Evolutionary conservation across 2,113 vertebrate species (phyloP).

Genomic region (Pandion haliaetus): DNA sequence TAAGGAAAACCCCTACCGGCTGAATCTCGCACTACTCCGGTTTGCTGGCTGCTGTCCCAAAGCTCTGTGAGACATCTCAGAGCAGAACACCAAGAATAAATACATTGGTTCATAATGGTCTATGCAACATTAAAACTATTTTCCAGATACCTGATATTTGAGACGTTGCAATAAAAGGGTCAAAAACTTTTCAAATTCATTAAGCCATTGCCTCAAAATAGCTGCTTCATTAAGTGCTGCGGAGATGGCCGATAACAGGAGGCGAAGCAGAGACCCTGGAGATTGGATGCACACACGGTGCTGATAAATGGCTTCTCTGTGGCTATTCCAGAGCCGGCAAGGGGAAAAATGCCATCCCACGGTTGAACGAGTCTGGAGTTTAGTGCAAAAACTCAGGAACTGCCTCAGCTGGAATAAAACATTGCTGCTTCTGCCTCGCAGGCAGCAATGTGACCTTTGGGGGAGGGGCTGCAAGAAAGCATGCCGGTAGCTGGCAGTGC

Average conservation of each 20-base stretch:
- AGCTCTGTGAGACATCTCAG: background rate
- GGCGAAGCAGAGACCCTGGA: background rate
- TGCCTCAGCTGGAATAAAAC: background rate
- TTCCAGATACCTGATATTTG: background rate
- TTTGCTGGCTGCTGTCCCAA: background rate
- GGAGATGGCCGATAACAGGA: background rate
- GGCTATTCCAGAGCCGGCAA: background rate
- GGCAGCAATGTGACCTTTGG: background rate
- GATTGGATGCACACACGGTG: background rate
- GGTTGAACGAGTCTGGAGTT: background rate
- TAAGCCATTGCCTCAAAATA: background rate
- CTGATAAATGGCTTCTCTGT: conserved; percentile 11
- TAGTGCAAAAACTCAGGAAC: background rate
- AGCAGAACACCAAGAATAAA: background rate
- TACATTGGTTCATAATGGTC: background rate
- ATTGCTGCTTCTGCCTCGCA: background rate
- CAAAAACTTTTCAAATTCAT: conserved; percentile 1
- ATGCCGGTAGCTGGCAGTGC: background rate
- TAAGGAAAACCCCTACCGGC: background rate
- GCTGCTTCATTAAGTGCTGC: background rate
- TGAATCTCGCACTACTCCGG: background rate
- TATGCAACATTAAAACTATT: background rate
- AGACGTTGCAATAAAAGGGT: background rate
- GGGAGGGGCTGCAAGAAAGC: background rate
- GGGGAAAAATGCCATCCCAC: conserved; percentile 29